Base-by-base conservation (phyloP, 2,888 invertebrate species). In the Tigriopus californicus region DNA sequence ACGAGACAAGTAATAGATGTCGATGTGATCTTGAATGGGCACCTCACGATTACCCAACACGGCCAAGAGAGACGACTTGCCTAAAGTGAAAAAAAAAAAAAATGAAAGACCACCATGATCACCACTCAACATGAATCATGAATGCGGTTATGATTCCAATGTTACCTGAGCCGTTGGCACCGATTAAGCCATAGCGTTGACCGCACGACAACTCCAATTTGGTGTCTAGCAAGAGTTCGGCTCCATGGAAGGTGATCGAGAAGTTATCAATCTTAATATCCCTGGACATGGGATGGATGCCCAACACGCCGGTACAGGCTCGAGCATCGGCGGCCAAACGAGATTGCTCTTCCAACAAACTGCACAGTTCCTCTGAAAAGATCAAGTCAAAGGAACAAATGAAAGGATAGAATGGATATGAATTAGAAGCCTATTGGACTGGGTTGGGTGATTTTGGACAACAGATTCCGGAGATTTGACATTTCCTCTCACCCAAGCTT, bases 181-280 rank as follows among this genome's bases (percentile, higher is more conserved):
- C 98, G 65, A 98, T 81, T 11, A 98, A 77, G 65, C 97, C 98
- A 71, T 99, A 99, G 66, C 95, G 79, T 64, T 95, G 78, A 0
- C 97, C 95, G 72, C 91, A 91, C 75, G 97, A 99, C 73, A 99
- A 79, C 74, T 98, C 98, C 40, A 98, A 76, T 72, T 87, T 80
- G 1, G 97, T 92, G 71, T 99, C 98, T 69, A 86, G 86, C 59
- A 99, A 78, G 65, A 99, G 77, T 74, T 98, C 98, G 67, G 84
- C 82, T 62, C 98, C 98, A 70, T 97, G 95, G 75, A 98, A 99
- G 51, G 94, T 95, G 66, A 99, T 88, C 41, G 95, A 91, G 70
- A 97, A 85, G 70, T 86, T 91, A 62, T 85, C 87, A 64, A 98
- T 88, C 75, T 98, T 98, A 59, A 98, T 78, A 72, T 99, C 98